phyloP scores from a whole-genome alignment of 2,113 vertebrate genomes.

The Columba janthina region DNA sequence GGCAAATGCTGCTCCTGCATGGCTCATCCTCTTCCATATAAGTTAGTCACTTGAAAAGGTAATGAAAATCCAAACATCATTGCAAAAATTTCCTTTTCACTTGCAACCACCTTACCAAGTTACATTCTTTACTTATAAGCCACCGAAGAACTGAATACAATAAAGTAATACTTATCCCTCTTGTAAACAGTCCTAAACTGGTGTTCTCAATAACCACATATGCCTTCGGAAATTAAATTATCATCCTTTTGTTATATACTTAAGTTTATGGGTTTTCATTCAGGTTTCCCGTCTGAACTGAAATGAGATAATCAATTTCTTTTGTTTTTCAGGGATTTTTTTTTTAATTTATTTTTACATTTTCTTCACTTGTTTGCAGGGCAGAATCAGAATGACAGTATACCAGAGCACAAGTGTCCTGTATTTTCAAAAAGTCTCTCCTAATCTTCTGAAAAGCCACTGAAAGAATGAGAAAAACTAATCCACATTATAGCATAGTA shows the following conservation, averaged over 20 bases:
- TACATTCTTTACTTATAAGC: neutral
- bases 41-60: neutral
- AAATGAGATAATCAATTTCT: neutral
- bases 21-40: neutral
- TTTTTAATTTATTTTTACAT: neutral
- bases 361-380: neutral
- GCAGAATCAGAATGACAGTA: neutral
- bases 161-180: neutral
- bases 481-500: neutral
- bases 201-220: neutral
- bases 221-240: neutral
- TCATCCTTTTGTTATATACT: neutral
- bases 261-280: neutral
- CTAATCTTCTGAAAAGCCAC: neutral
- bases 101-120: neutral
- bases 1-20: neutral
- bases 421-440: neutral
- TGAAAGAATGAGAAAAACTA: neutral
- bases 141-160: neutral
- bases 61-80: neutral
- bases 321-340: neutral
- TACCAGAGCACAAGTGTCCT: neutral
- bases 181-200: neutral
- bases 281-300: neutral
- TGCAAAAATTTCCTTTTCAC: neutral